Base-by-base conservation (phyloP, 1,140 invertebrate species). In the Nebria ingens region DNA sequence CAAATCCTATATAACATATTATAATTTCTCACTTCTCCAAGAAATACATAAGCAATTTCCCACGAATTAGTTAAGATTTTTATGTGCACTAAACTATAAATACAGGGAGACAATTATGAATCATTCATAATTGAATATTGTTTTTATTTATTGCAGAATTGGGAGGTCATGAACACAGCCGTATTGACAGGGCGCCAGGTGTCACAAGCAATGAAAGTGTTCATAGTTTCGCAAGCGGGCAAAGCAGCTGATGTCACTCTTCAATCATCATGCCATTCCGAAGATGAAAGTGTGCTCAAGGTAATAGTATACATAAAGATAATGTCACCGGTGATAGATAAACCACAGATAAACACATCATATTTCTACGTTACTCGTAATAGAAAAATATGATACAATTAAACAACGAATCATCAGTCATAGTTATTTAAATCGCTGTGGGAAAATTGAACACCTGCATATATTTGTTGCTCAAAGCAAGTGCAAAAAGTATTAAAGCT, bases 251-350 rank as follows among this genome's bases (percentile, higher is more conserved):
- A 98, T 71, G 92, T 98, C 42, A 97, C 94, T 11, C 74, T 93
- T n/a, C 89, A 96, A 69, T 90, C 92, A 49, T 93, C 91, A 22
- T 98, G 95, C 71, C 87, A 91, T 66, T 94, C 93, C 13, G 87
- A 91, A 64, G 93, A 98, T 68, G 91, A 96, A 69, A 94, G 92
- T 65, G 92, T 97, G 42, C 81, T 98, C 19, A 97, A 98, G 84
- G 93, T 94, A 76, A 67, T 21, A 21, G 6, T 21, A 21, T 19
- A n/a, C n/a, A 34, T 20, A 38, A 34, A 6, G 25, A 34, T n/a
- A 34, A 34, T n/a, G 6, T 6, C n/a, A 34, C 25, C n/a, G n/a
- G 25, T 34, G 25, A n/a, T 6, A 9, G 25, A 6, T 34, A 34
- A 34, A n/a, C n/a, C n/a, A n/a, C n/a, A n/a, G n/a, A n/a, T n/a